Base-by-base conservation (phyloP, 2,797 vertebrate species). In the Cichlasoma orientale region DNA sequence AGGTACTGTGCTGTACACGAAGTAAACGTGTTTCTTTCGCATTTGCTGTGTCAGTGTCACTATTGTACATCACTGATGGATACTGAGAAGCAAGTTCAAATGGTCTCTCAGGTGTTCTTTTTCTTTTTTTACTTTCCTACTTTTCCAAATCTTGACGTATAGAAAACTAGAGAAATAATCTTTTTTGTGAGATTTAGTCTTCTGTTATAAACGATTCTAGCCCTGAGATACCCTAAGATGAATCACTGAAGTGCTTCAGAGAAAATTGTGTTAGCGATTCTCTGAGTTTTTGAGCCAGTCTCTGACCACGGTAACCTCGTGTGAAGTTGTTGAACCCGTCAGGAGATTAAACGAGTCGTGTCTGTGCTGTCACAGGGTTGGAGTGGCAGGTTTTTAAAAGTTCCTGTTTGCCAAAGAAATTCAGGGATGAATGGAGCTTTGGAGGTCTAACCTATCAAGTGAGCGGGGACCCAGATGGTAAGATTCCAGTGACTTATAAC, bases 341-440 rank as follows among this genome's bases (percentile, higher is more conserved):
- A 14, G n/a, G 38, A 58, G 55, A 82, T 82, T 79, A 55, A 87
- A 50, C 25, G 4, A 5, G 63, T 59, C 53, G 6, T 61, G 59
- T 83, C 41, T 82, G 31, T 79, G 53, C 74, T 82, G 50, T 74
- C 33, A 18, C 77, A 96, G 95, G 89, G 74, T 47, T 92, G 91
- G 88, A 95, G 70, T 86, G 88, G 89, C 95, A 88, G 33, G 95
- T 96, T 79, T 98, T 97, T 86, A 95, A 92, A 87, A 99, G 97
- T 88, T 95, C 96, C 66, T 99, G 98, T 85, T 94, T 99, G 85
- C 97, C 97, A 1, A 96, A 93, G 90, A 94, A 95, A 72, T 90
- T 97, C 86, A 95, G 94, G 77, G 96, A 95, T 52, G 95, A 97
- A 52, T 98, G 97, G 97, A 95, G 96, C 82, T 99, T 99, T 1